phyloP scores from a whole-genome alignment of 2,797 vertebrate genomes.

The Acrossocheilus fasciatus region DNA sequence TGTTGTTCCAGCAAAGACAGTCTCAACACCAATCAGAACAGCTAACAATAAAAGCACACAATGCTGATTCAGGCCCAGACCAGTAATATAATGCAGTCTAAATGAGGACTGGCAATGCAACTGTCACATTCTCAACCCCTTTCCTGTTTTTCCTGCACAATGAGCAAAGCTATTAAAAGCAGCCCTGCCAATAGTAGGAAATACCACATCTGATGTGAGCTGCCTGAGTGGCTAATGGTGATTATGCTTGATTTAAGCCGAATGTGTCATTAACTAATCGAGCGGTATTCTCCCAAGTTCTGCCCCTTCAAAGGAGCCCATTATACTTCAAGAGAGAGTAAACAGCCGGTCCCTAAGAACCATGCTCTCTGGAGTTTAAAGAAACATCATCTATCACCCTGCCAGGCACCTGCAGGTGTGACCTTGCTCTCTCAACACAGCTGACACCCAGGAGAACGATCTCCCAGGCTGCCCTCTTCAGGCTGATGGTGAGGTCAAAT shows the following conservation, averaged over 20 bases:
- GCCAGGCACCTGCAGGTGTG: conserved; percentile 83
- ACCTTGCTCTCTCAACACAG: conserved; percentile 77
- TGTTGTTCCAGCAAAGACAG: not conserved
- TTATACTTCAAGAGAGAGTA: conserved; percentile 79
- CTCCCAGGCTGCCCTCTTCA: conserved; percentile 45
- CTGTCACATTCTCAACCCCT: conserved; percentile 3
- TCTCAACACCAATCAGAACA: not conserved
- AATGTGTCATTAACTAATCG: conserved; percentile 85
- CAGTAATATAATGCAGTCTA: conserved; percentile 11
- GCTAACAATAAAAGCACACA: conserved; percentile 14
- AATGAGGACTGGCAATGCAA: conserved; percentile 33
- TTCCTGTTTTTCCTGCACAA: conserved; percentile 35
- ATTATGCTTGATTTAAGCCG: conserved; percentile 82
- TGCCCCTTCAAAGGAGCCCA: conserved; percentile 75
- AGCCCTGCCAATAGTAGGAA: conserved; percentile 67
- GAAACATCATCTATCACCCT: conserved; percentile 86
- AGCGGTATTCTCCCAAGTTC: conserved; percentile 72
- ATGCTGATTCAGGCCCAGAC: conserved; percentile 23
- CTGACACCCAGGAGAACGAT: conserved; percentile 31
- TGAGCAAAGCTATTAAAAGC: conserved; percentile 68
- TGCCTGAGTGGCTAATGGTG: conserved; percentile 69
- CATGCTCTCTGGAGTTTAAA: conserved; percentile 82
- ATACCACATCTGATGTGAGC: conserved; percentile 76
- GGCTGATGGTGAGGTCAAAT: conserved; percentile 27
- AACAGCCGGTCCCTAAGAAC: conserved; percentile 81